phyloP scores from a whole-genome alignment of 1,140 invertebrate genomes.

The Zaprionus ornatus region DNA sequence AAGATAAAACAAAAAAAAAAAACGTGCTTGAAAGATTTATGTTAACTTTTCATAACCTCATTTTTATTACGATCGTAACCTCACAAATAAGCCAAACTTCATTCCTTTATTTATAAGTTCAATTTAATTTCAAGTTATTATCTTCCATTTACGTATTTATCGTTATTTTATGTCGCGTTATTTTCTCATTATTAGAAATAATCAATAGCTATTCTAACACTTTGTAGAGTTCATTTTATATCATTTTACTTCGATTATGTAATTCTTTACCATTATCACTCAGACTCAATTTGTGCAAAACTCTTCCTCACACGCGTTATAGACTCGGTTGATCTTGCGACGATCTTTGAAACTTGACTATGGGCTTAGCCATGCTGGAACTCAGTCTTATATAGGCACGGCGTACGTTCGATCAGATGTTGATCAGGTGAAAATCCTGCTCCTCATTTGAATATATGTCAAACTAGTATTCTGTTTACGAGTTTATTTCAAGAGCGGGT shows the following conservation, averaged over 20 bases:
- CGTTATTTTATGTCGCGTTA: no score
- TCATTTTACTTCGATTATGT: slow-evolving; percentile 8
- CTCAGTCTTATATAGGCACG: slow-evolving; percentile 62
- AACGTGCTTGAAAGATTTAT: not conserved
- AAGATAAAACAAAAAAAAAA: not conserved
- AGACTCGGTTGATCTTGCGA: slow-evolving; percentile 57
- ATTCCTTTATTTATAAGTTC: no score
- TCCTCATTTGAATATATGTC: slow-evolving; percentile 75
- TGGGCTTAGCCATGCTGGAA: slow-evolving; percentile 41
- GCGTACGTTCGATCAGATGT: not conserved
- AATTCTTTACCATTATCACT: slow-evolving; percentile 74
- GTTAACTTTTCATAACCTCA: not conserved
- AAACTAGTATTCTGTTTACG: slow-evolving; percentile 83
- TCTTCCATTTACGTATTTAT: not conserved
- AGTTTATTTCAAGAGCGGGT: slow-evolving; percentile 53
- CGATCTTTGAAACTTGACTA: slow-evolving; percentile 60
- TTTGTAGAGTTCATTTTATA: not conserved
- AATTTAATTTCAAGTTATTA: not conserved
- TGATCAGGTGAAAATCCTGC: slow-evolving; percentile 77
- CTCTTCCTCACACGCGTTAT: slow-evolving; percentile 68
- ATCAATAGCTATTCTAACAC: not conserved
- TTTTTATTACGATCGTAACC: not conserved
- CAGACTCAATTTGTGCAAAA: slow-evolving; percentile 74
- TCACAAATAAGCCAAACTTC: not conserved
- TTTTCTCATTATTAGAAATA: not conserved